Base-by-base conservation (phyloP, 2,888 invertebrate genomes). In the Rhodophaea formosa region DNA sequence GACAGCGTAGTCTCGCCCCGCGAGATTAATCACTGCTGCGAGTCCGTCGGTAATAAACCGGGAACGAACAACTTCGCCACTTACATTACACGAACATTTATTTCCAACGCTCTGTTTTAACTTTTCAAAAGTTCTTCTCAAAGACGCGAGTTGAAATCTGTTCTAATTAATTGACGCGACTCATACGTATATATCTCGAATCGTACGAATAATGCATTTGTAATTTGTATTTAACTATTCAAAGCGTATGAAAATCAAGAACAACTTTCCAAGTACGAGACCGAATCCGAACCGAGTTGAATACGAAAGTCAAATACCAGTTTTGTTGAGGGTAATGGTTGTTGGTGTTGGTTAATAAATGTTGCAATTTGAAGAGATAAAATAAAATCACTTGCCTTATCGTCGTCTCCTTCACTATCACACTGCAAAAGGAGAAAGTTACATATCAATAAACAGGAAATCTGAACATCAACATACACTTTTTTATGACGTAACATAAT, bases 321-420 rank as follows among this genome's bases (percentile, higher is more conserved):
- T 29, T 15, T 30, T 32, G 49, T 32, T 16, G 8, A 32, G 32
- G 30, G 42, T n/a, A 53, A 53, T 53, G 35, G 35, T 35, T 3
- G 1, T 32, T 3, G 39, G 39, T 12, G 23, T 29, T 42, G 53
- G 53, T 63, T 62, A 59, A 56, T 43, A 60, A 61, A 60, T 58
- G 59, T 47, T 58, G 53, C 15, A 47, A 47, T 46, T 55, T 17
- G 12, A 17, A 65, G 63, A 70, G 62, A 60, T 62, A 61, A 67
- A 76, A 75, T 70, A 68, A 76, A 71, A 69, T 65, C 76, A 89
- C 95, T 93, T 92, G 95, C 96, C 96, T 96, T 96, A 93, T 96
- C 96, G 92, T 96, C 96, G 92, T 96, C 96, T 92, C 95, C 96
- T 94, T 96, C 96, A 93, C 96, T 97, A 96, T 96, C 96, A 96